These are phyloP conservation scores for Baryphthengus martii DNA, from an alignment of 2,113 vertebrate species.

Conservation along the genomic window DNA sequence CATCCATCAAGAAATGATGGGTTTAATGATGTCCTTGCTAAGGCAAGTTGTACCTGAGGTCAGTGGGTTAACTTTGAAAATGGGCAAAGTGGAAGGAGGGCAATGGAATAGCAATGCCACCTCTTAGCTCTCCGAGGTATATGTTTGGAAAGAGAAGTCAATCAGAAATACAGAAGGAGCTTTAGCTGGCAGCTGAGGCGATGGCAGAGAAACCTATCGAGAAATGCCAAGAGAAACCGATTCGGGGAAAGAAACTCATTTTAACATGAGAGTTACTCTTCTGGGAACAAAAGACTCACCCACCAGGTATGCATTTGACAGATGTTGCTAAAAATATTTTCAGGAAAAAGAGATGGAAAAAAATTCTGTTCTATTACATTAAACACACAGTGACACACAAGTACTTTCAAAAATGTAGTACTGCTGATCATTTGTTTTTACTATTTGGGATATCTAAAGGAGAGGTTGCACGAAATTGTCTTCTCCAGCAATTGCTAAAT, in stretches of 20 bases:
- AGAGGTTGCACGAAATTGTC: background rate
- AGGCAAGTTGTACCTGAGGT: slow-evolving; percentile 29
- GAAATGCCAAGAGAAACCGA: slow-evolving; percentile 19
- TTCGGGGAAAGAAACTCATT: slow-evolving; percentile 13
- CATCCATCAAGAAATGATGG: background rate
- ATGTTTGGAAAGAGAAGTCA: slow-evolving; percentile 5
- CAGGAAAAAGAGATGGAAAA: background rate
- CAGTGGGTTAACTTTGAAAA: slow-evolving; percentile 29
- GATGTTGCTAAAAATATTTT: slow-evolving; percentile 41
- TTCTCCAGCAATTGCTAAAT: background rate
- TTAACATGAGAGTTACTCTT: slow-evolving; percentile 22
- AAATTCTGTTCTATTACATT: background rate
- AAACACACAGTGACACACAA: background rate
- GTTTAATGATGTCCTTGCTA: slow-evolving; percentile 30
- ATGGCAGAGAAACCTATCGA: background rate
- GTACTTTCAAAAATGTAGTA: background rate
- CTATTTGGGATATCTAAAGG: background rate
- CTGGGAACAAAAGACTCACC: slow-evolving; percentile 32
- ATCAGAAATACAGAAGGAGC: slow-evolving; percentile 3
- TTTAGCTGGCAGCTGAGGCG: slow-evolving; percentile 29
- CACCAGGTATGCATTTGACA: slow-evolving; percentile 29
- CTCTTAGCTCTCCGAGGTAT: background rate
- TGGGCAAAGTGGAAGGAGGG: slow-evolving; percentile 1
- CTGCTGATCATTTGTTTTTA: background rate
- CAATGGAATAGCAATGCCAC: background rate